Percentiles rank a stretch among this genome's conserved stretches.
phyloP scores from a whole-genome alignment of 2,113 vertebrate species.

The rabbit (Oryctolagus cuniculus) region mOryCun1.1 NC_091432.1:28753501-28754000 shows the following conservation, averaged over 20 bases:
- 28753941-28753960: not conserved
- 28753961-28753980: not conserved
- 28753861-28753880: constrained; percentile 47
- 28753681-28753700: constrained; percentile 74
- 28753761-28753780: constrained; percentile 76
- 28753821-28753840: constrained; percentile 66
- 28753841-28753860: constrained; percentile 48
- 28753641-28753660: constrained; percentile 61
- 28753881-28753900: constrained; percentile 18
- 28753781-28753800: constrained; percentile 67
- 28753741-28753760: constrained; percentile 64
- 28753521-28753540: constrained; percentile 72
- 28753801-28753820: constrained; percentile 60
- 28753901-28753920: constrained; percentile 1
- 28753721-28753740: constrained; percentile 44
- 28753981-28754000: not conserved
- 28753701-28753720: constrained; percentile 56
- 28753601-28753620: constrained; percentile 77
- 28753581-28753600: constrained; percentile 74
- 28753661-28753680: constrained; percentile 72
- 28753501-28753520: constrained; percentile 78
- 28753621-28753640: constrained; percentile 72
- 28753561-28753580: constrained; percentile 66
- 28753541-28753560: constrained; percentile 73
- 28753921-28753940: not conserved